These are phyloP conservation scores for Habrosyne pyritoides DNA, from an alignment of 2,888 invertebrate genomes.

Conservation along the genomic window DNA sequence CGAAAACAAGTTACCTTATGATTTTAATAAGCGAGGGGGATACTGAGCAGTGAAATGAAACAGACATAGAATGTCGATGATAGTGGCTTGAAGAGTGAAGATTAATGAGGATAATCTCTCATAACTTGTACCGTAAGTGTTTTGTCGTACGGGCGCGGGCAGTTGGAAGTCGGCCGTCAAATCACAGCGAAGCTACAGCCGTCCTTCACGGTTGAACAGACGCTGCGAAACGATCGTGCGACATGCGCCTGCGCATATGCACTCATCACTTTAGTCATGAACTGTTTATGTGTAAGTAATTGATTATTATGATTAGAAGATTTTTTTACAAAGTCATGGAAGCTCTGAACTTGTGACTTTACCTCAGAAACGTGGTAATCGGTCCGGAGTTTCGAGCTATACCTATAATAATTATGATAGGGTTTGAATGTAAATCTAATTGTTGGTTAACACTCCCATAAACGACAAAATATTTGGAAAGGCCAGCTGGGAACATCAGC, in stretches of 20 bases:
- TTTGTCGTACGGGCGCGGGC: conserved; percentile 29
- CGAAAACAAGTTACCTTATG: no score
- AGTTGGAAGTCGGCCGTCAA: conserved; percentile 74
- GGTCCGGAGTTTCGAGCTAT: no score
- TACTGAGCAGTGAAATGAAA: no score
- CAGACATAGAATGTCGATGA: background rate
- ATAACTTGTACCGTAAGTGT: conserved; percentile 27
- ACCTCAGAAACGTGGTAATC: no score
- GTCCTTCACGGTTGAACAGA: conserved; percentile 75
- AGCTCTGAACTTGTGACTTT: no score
- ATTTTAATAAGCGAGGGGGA: no score
- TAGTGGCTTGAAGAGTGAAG: no score
- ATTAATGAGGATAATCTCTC: conserved; percentile 19
- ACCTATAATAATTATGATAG: no score
- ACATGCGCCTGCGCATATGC: conserved; percentile 40
- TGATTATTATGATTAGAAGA: background rate
- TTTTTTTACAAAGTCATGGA: no score
- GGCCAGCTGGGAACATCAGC: background rate
- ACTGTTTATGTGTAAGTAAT: background rate
- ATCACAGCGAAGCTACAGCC: conserved; percentile 53
- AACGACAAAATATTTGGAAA: background rate
- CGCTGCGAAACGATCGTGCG: conserved; percentile 50
- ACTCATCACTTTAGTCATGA: background rate
- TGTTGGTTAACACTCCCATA: no score
- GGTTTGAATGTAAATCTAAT: no score